Evolutionary conservation across 2,113 vertebrate species (phyloP).

Genomic region (Indri indri): DNA sequence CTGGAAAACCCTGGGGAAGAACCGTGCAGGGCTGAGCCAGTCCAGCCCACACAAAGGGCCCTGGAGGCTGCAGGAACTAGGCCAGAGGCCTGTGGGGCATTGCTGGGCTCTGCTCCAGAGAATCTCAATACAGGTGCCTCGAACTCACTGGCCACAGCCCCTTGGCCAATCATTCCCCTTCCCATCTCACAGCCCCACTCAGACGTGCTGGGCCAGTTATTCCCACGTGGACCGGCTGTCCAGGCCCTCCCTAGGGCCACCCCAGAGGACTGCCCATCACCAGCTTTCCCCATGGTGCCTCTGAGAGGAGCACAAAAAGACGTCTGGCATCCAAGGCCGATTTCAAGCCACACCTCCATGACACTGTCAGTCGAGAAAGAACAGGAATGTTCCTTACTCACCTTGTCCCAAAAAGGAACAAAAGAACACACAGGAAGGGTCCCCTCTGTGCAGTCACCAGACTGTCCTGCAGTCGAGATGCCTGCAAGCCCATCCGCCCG

Average conservation of each 20-base stretch:
- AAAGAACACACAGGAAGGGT: background rate
- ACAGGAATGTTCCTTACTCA: background rate
- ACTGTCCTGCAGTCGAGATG: background rate
- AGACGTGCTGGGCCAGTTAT: background rate
- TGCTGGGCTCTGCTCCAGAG: background rate
- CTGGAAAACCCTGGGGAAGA: conserved; percentile 43
- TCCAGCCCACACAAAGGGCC: background rate
- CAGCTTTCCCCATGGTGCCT: background rate
- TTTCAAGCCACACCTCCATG: background rate
- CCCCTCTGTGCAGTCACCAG: background rate
- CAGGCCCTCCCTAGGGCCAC: background rate
- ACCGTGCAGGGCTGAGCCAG: background rate
- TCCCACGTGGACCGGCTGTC: background rate
- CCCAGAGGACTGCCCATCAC: background rate
- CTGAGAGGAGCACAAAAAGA: conserved; percentile 35
- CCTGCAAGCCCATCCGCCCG: background rate
- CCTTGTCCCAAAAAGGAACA: background rate
- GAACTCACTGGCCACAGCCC: background rate
- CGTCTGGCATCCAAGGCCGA: background rate
- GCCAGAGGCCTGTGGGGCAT: background rate
- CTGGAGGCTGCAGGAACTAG: background rate
- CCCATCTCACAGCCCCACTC: background rate
- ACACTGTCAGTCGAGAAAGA: background rate
- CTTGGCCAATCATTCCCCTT: background rate
- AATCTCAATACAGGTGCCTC: background rate